Evolutionary conservation across 2,888 invertebrate species (phyloP).

Genomic region (Napeogenes inachia): DNA sequence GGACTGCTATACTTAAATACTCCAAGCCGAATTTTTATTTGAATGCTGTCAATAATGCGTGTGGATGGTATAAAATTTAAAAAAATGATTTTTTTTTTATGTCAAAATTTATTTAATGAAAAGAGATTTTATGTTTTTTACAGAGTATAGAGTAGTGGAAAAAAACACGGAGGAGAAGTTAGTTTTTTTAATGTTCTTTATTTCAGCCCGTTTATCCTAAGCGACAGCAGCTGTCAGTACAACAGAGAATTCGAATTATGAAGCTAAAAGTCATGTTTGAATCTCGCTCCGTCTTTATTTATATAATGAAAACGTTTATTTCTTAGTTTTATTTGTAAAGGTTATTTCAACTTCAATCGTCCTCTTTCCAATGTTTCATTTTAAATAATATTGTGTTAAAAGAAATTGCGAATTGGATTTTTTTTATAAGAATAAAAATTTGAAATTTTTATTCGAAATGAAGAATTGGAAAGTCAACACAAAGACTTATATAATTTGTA

Average conservation of each 20-base stretch:
- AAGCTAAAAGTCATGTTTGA: conserved; percentile 41
- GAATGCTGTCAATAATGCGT: too few species aligned
- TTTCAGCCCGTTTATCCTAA: conserved; percentile 35
- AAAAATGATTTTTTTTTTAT: too few species aligned
- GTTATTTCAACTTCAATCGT: conserved; percentile 16
- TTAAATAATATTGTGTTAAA: conserved; percentile 40
- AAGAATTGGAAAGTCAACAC: too few species aligned
- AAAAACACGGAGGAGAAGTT: conserved; percentile 12
- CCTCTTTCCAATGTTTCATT: conserved; percentile 11
- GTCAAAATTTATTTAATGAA: too few species aligned
- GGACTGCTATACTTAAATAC: not conserved
- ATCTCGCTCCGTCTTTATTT: conserved; percentile 25
- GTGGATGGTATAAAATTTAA: too few species aligned
- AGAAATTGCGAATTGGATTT: conserved; percentile 38
- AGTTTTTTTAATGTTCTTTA: conserved; percentile 38
- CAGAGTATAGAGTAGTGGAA: too few species aligned
- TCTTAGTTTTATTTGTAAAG: conserved; percentile 16
- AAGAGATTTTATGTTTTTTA: too few species aligned
- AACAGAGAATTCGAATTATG: conserved; percentile 49
- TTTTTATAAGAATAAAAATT: conserved; percentile 1
- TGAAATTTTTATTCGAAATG: not conserved
- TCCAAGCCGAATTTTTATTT: too few species aligned
- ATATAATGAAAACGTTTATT: conserved; percentile 25
- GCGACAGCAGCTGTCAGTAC: conserved; percentile 54
- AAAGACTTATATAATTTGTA: too few species aligned